Conservation (phyloP, 2,113 vertebrate genomes). For the Festucalex cinctus region DNA sequence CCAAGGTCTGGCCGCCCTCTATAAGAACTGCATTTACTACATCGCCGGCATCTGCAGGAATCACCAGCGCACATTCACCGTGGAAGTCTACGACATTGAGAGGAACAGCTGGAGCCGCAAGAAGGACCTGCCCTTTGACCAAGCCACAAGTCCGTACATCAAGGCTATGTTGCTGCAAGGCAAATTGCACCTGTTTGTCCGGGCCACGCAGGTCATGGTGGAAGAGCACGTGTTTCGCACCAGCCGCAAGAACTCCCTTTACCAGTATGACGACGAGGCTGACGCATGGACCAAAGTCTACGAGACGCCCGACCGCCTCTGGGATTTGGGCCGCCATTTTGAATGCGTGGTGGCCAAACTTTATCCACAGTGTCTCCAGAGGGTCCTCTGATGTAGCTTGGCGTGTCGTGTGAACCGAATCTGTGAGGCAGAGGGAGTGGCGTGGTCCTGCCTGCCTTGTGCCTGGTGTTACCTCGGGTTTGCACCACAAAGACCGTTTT, state of each 20-base stretch:
- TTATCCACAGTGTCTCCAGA: constrained; percentile 99
- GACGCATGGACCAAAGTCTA: constrained; percentile 95
- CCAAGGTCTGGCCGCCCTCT: constrained; percentile 90
- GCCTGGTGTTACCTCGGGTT: constrained; percentile 69
- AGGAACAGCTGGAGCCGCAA: constrained; percentile 88
- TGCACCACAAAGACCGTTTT: constrained; percentile 54
- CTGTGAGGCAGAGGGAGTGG: constrained; percentile 36
- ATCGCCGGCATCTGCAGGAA: constrained; percentile 93
- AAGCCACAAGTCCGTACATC: constrained; percentile 94
- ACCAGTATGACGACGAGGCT: constrained; percentile 88
- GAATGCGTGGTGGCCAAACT: constrained; percentile 99
- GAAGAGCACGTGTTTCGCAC: constrained; percentile 98
- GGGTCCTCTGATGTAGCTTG: constrained; percentile 83
- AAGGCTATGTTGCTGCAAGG: constrained; percentile 91
- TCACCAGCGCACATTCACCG: constrained; percentile 94
- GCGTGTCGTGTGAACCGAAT: constrained; percentile 30
- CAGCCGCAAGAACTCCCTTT: constrained; percentile 98
- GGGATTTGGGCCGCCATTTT: constrained; percentile 99
- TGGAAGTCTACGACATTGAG: constrained; percentile 95
- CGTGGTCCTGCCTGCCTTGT: constrained; percentile 56
- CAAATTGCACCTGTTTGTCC: constrained; percentile 91
- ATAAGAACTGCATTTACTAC: constrained; percentile 93
- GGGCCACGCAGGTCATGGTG: constrained; percentile 96
- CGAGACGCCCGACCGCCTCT: constrained; percentile 94
- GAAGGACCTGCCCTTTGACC: constrained; percentile 92